Percentiles rank a stretch among this genome's conserved stretches.
Evolutionary conservation across 2,888 invertebrate genomes (phyloP).

Genomic region (Dusona sp.): DNA sequence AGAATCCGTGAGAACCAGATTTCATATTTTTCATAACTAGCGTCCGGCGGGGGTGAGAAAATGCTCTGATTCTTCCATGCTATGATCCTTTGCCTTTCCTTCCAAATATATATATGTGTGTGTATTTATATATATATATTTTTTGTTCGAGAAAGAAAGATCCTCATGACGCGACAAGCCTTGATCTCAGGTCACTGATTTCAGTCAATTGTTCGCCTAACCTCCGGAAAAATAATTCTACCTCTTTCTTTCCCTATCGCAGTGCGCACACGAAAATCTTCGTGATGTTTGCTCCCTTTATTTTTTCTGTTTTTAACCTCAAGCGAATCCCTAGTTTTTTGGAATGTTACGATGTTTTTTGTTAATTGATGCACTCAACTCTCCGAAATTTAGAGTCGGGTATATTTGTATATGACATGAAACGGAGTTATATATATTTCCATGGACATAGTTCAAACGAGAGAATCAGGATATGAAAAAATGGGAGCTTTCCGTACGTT

Average conservation of each 20-base stretch:
- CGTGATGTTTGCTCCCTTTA: too few species aligned
- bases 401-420: too few species aligned
- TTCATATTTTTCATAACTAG: constrained; percentile 84
- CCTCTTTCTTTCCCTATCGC: neutral
- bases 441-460: neutral
- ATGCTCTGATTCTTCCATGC: constrained; percentile 60
- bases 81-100: constrained; percentile 52
- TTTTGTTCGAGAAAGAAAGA: constrained; percentile 49
- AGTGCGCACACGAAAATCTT: neutral
- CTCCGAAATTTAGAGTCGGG: neutral
- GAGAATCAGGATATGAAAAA: neutral
- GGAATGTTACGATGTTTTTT: neutral
- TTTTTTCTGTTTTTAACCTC: neutral
- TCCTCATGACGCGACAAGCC: constrained; percentile 42
- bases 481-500: neutral
- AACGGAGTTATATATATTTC: too few species aligned
- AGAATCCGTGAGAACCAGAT: constrained; percentile 84
- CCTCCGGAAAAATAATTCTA: constrained; percentile 54
- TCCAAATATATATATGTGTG: neutral
- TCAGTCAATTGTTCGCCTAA: constrained; percentile 72
- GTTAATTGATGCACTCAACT: neutral
- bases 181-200: constrained; percentile 73
- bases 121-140: constrained; percentile 41
- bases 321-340: neutral
- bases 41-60: constrained; percentile 70